These are phyloP conservation scores for Bombyx mandarina DNA, from an alignment of 1,140 invertebrate genomes.

Conservation along the genomic window DNA sequence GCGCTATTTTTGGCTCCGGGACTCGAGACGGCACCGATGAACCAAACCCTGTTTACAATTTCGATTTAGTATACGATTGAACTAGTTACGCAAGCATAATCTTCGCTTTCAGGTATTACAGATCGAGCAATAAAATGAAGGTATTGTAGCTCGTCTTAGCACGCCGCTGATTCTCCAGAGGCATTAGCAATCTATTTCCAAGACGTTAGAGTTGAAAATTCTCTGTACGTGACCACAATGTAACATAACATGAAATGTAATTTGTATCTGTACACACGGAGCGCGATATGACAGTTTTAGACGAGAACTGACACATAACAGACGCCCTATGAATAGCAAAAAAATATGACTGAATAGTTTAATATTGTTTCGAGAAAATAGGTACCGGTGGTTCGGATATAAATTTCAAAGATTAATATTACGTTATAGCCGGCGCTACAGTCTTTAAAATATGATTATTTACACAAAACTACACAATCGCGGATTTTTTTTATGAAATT, in stretches of 20 bases:
- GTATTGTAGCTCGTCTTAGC: too few relatives aligned
- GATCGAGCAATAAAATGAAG: too few relatives aligned
- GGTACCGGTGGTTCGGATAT: background rate
- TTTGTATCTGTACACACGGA: slow-evolving; percentile 1
- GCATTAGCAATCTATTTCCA: background rate
- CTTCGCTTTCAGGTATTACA: too few relatives aligned
- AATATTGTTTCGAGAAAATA: slow-evolving; percentile 1
- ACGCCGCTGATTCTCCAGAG: too few relatives aligned
- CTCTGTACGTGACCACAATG: background rate
- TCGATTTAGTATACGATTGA: too few relatives aligned
- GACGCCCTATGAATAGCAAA: background rate
- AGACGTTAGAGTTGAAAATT: background rate
- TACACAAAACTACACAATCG: too few relatives aligned
- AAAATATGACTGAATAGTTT: slow-evolving; percentile 3
- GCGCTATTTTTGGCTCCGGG: slow-evolving; percentile 40
- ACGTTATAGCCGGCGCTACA: too few relatives aligned
- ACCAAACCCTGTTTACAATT: slow-evolving; percentile 7
- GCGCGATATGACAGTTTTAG: slow-evolving; percentile 7
- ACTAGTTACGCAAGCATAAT: too few relatives aligned
- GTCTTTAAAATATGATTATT: too few relatives aligned
- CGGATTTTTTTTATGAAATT: too few relatives aligned
- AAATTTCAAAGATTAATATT: too few relatives aligned
- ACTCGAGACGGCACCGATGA: slow-evolving; percentile 29
- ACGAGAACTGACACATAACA: slow-evolving; percentile 3
- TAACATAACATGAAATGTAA: slow-evolving; percentile 1